Evolutionary conservation across 2,888 invertebrate genomes (phyloP).

Genomic region (Drosophila tanythrix): DNA sequence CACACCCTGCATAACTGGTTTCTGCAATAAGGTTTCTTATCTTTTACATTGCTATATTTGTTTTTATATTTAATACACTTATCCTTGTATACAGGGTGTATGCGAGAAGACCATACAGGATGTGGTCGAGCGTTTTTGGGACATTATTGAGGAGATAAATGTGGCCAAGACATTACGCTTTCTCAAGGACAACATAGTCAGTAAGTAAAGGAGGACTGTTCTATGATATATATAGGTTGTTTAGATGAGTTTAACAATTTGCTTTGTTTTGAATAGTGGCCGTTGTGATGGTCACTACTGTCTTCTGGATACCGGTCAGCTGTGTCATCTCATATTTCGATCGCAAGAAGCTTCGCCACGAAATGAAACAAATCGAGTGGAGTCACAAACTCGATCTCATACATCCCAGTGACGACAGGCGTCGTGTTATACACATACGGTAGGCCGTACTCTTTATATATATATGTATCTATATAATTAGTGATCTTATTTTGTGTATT

Average conservation of each 20-base stretch:
- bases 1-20: constrained; percentile 98
- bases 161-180: constrained; percentile 96
- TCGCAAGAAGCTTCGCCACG: constrained; percentile 89
- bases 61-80: neutral
- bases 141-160: constrained; percentile 98
- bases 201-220: constrained; percentile 85
- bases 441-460: constrained; percentile 52
- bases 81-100: constrained; percentile 88
- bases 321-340: constrained; percentile 95
- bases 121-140: constrained; percentile 98
- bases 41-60: neutral
- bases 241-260: neutral
- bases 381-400: constrained; percentile 89
- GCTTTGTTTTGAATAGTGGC: constrained; percentile 83
- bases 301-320: constrained; percentile 97
- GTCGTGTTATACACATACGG: constrained; percentile 89
- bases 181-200: constrained; percentile 96
- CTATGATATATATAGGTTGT: neutral
- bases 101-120: constrained; percentile 98
- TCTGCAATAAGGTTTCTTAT: constrained; percentile 93
- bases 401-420: constrained; percentile 90
- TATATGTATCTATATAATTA: neutral
- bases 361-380: constrained; percentile 90
- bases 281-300: constrained; percentile 94
- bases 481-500: neutral